Evolutionary conservation across 2,113 vertebrate species (phyloP).

Genomic region (Xiphias gladius): DNA sequence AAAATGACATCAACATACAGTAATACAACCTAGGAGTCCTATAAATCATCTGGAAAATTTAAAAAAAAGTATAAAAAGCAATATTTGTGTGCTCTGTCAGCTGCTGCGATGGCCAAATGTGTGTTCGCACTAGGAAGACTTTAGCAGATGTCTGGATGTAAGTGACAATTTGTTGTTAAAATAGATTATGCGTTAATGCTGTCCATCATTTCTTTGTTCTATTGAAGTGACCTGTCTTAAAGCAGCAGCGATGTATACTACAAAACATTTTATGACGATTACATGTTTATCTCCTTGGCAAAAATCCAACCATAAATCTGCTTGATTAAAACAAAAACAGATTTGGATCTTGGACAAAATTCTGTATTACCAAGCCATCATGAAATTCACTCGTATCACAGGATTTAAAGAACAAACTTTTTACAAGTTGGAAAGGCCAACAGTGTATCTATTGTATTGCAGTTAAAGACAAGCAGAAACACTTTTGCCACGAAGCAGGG

Average conservation of each 20-base stretch:
- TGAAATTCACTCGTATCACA: constrained; percentile 37
- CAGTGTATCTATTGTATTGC: constrained; percentile 74
- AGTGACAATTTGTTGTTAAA: constrained; percentile 20
- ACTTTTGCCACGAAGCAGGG: constrained; percentile 68
- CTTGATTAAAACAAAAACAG: constrained; percentile 51
- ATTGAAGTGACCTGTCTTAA: constrained; percentile 24
- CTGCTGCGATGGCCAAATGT: constrained; percentile 44
- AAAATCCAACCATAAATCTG: constrained; percentile 34
- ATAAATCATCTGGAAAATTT: not conserved
- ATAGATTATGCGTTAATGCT: not conserved
- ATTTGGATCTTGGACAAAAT: constrained; percentile 51
- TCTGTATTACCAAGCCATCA: constrained; percentile 51
- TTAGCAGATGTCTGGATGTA: constrained; percentile 38
- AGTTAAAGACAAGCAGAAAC: constrained; percentile 71
- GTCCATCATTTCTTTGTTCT: constrained; percentile 3
- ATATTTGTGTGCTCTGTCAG: constrained; percentile 45
- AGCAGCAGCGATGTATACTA: constrained; percentile 1
- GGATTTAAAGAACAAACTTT: constrained; percentile 46
- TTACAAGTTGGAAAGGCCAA: constrained; percentile 72
- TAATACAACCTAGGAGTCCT: constrained; percentile 37
- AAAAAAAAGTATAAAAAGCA: constrained; percentile 2
- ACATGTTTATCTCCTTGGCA: constrained; percentile 49
- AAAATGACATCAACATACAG: constrained; percentile 26
- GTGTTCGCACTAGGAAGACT: constrained; percentile 73
- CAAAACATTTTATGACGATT: constrained; percentile 13